Evolutionary conservation across 2,888 invertebrate species (phyloP).

Genomic region (Silvanus unidentatus): DNA sequence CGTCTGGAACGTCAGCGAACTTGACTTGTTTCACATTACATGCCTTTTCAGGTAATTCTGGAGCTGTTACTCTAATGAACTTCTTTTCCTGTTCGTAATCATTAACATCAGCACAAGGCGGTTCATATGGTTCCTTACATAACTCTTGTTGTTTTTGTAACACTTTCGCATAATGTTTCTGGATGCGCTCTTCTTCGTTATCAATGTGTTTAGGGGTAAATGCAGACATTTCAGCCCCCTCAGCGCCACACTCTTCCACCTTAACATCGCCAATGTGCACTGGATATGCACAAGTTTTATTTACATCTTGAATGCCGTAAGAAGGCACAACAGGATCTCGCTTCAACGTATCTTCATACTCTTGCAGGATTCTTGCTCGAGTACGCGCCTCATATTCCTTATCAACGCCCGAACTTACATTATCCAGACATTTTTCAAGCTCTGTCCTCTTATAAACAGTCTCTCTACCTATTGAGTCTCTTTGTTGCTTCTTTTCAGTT

Average conservation of each 20-base stretch:
- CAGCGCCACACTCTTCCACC: conserved; percentile 11
- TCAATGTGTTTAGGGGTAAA: conserved; percentile 41
- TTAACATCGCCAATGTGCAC: conserved; percentile 34
- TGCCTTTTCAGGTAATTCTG: conserved; percentile 33
- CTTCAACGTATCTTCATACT: conserved; percentile 38
- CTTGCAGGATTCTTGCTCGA: conserved; percentile 29
- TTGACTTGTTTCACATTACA: conserved; percentile 34
- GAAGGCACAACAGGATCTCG: conserved; percentile 33
- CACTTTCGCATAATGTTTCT: conserved; percentile 41
- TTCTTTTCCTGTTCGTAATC: conserved; percentile 10
- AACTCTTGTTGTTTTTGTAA: conserved; percentile 37
- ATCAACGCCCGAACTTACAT: conserved; percentile 28
- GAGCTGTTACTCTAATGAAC: conserved; percentile 24
- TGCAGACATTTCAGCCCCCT: conserved; percentile 6
- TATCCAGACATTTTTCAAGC: conserved; percentile 38
- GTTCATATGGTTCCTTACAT: conserved; percentile 34
- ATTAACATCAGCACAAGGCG: conserved; percentile 17
- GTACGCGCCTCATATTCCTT: conserved; percentile 25
- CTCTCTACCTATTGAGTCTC: conserved; percentile 21
- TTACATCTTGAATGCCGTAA: conserved; percentile 39
- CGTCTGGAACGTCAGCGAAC: conserved; percentile 35
- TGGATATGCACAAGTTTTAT: conserved; percentile 36
- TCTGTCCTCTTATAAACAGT: conserved; percentile 29
- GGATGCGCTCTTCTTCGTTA: conserved; percentile 40
- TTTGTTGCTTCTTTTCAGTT: conserved; percentile 33